These are phyloP conservation scores for Trigoniulus corallinus DNA, from an alignment of 1,140 invertebrate species.

Conservation along the genomic window DNA sequence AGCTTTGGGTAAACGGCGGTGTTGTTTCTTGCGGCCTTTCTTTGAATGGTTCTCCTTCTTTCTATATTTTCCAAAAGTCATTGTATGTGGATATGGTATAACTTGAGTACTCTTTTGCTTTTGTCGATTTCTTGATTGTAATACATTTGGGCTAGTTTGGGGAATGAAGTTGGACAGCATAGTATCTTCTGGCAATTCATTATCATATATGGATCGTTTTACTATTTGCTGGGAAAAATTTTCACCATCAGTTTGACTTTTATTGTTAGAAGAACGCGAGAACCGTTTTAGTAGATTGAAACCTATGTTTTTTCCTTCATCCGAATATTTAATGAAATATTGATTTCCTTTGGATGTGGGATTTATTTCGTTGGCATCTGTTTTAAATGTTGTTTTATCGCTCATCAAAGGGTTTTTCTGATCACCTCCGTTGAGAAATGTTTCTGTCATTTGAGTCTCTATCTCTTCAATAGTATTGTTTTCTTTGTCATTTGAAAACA, in stretches of 20 bases:
- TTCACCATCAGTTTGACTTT: not conserved
- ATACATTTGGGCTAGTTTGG: not conserved
- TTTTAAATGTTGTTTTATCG: not conserved
- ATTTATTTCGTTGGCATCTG: not conserved
- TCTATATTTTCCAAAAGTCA: not conserved
- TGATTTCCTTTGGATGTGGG: not conserved
- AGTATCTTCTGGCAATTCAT: conserved; percentile 25
- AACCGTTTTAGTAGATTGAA: not conserved
- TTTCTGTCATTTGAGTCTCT: not conserved
- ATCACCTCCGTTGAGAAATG: not conserved
- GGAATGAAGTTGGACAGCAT: conserved; percentile 6
- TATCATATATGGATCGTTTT: conserved; percentile 21
- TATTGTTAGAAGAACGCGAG: conserved; percentile 1
- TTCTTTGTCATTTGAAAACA: conserved; percentile 28
- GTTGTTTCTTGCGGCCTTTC: conserved; percentile 15
- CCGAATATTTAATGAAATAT: not conserved
- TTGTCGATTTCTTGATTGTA: conserved; percentile 2
- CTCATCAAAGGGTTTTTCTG: not conserved
- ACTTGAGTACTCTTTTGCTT: conserved; percentile 5
- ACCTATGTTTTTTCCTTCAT: not conserved
- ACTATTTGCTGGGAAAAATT: not conserved
- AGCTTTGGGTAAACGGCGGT: conserved; percentile 7
- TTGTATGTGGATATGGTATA: conserved; percentile 17
- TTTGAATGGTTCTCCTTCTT: conserved; percentile 17
- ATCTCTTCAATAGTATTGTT: conserved; percentile 17